Evolutionary conservation across 37 sponge, comb jelly and placozoan species (phyloP).

Genomic region (Aplysina aerophoba): DNA sequence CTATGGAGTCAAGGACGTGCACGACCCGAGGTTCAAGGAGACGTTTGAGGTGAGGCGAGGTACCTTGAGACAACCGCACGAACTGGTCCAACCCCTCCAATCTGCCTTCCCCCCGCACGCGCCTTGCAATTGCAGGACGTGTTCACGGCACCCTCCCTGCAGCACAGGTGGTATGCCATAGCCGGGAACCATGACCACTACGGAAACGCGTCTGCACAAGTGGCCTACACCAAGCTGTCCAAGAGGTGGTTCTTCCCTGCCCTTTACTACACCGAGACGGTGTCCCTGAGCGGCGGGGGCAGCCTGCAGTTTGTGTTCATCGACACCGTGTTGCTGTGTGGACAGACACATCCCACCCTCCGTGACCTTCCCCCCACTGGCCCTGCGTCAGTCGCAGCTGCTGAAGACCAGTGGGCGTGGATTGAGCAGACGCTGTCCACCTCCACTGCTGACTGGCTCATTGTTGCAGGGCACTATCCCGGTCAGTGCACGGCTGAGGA

Average conservation of each 20-base stretch:
- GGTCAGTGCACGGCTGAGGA: conserved; percentile 43
- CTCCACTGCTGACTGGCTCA: conserved; percentile 70
- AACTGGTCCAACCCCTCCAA: not conserved
- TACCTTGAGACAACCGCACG: too few relatives aligned
- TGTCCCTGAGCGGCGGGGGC: conserved; percentile 48
- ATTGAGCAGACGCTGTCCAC: conserved; percentile 70
- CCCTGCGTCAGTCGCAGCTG: conserved; percentile 31
- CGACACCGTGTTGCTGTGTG: conserved; percentile 84
- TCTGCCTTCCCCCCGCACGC: too few relatives aligned
- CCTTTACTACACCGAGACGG: conserved; percentile 75
- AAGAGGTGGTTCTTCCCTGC: conserved; percentile 83
- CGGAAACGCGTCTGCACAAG: conserved; percentile 90
- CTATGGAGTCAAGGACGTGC: conserved; percentile 74
- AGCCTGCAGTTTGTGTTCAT: conserved; percentile 82
- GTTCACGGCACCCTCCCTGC: conserved; percentile 83
- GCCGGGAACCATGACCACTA: conserved; percentile 95
- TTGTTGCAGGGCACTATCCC: conserved; percentile 89
- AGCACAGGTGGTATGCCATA: conserved; percentile 79
- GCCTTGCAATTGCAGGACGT: too few relatives aligned
- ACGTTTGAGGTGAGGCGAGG: conserved; percentile 76
- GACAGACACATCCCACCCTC: conserved; percentile 62
- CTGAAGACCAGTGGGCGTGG: conserved; percentile 81
- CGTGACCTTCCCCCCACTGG: conserved; percentile 58
- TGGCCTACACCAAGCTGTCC: conserved; percentile 80
- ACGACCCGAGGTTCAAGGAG: conserved; percentile 71